phyloP scores from a whole-genome alignment of 37 sponge, comb jelly and placozoan species.

The Cliona cf. orientalis region DNA sequence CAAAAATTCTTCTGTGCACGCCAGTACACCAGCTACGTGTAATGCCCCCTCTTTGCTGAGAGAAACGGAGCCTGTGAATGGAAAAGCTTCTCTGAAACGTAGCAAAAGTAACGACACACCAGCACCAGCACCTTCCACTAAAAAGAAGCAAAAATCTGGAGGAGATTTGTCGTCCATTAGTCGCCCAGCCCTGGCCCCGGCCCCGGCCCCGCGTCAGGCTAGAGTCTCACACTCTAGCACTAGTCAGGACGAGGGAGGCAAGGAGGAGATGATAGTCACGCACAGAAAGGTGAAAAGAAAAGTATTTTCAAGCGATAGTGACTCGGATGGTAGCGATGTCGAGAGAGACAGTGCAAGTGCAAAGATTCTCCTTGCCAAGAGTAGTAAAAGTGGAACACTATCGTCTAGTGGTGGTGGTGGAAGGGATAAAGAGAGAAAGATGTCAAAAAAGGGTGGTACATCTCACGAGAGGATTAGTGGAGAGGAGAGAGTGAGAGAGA shows the following conservation, averaged over 20 bases:
- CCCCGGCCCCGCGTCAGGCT: too few species aligned
- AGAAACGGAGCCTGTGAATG: too few species aligned
- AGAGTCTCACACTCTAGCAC: too few species aligned
- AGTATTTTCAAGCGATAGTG: not conserved
- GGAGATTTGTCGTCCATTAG: too few species aligned
- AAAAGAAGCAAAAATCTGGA: not conserved
- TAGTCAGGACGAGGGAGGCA: not conserved
- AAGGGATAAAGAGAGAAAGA: too few species aligned
- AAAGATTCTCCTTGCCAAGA: too few species aligned
- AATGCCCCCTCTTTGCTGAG: too few species aligned
- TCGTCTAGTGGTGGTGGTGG: too few species aligned
- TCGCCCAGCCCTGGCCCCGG: too few species aligned
- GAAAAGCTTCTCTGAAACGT: not conserved
- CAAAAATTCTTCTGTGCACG: too few species aligned
- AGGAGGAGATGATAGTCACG: not conserved
- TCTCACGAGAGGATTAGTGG: not conserved
- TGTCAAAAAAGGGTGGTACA: not conserved
- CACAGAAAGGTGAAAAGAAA: not conserved
- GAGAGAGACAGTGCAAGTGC: not conserved
- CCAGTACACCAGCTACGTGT: too few species aligned
- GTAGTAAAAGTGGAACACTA: too few species aligned
- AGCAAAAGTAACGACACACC: not conserved
- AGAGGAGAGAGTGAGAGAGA: not conserved
- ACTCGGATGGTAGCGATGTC: constrained; percentile 1
- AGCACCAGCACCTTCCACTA: not conserved